Conservation (phyloP, 2,113 vertebrate species). For the Epinephelus moara region DNA sequence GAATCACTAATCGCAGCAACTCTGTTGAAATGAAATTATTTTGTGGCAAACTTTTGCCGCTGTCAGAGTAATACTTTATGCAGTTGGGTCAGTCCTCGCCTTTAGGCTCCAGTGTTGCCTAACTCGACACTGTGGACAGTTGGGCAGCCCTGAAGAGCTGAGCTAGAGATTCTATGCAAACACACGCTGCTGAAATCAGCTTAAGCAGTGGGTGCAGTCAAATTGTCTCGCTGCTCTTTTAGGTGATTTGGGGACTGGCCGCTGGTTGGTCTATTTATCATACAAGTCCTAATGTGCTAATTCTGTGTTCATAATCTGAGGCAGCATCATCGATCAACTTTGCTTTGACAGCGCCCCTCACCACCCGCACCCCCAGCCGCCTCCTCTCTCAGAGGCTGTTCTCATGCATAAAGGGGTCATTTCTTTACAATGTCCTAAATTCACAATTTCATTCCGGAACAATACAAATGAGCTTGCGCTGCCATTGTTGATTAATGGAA, state of each 20-base stretch:
- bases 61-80: neutral
- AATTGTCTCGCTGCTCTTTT: slow-evolving; percentile 68
- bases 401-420: slow-evolving; percentile 90
- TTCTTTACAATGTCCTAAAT: slow-evolving; percentile 93
- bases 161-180: slow-evolving; percentile 34
- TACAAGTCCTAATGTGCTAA: slow-evolving; percentile 88
- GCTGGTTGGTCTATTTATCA: slow-evolving; percentile 86
- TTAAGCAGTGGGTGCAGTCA: slow-evolving; percentile 62
- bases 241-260: slow-evolving; percentile 67
- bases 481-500: slow-evolving; percentile 93
- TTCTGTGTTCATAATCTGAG: slow-evolving; percentile 90
- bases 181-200: slow-evolving; percentile 51
- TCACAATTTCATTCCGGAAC: slow-evolving; percentile 90
- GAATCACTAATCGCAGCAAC: neutral
- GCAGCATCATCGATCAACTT: slow-evolving; percentile 93
- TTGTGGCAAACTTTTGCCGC: neutral
- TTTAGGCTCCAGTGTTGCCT: neutral
- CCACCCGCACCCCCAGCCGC: slow-evolving; percentile 47
- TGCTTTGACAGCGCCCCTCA: slow-evolving; percentile 86
- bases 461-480: slow-evolving; percentile 93
- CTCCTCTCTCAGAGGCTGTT: slow-evolving; percentile 79
- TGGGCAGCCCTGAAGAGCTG: neutral
- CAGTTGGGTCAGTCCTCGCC: neutral
- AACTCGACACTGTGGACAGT: slow-evolving; percentile 45
- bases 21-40: neutral